Base-by-base conservation (phyloP, 2,797 vertebrate genomes). In the Sebastes itinus region DNA sequence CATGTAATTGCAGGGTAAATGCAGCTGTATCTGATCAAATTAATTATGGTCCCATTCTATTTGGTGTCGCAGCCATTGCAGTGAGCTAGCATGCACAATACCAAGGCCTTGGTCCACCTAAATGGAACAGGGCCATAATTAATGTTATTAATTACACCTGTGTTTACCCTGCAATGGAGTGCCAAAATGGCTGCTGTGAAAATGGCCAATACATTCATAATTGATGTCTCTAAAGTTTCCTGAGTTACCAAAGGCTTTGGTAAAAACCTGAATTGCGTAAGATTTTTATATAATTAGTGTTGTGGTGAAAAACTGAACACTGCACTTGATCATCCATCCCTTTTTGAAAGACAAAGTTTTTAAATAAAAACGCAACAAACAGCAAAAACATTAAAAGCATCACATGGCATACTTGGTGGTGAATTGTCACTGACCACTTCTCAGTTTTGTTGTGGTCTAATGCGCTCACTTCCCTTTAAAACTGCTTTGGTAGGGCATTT, bases 401-500 rank as follows among this genome's bases (percentile, higher is more conserved):
- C 60, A 66, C 70, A 61, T 77, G n/a, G 2, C 13, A 28, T 14
- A 2, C 7, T 4, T 63, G 11, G 1, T 7, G 25, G 16, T 28
- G 7, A 52, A 49, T 13, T 23, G 35, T 46, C 27, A 18, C 16
- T 4, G 1, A 42, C n/a, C 22, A 63, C 52, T 75, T 68, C 35
- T 64, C 9, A 14, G 2, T 75, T 74, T 58, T 49, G 30, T 49
- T 28, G 2, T n/a, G 5, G 23, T 22, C 10, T 54, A 30, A 28
- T 16, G 42, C 55, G 52, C 23, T 77, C 68, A 74, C 69, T 86
- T 82, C 77, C 54, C 23, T 28, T 27, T 62, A 30, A 80, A 80
- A 56, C 2, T 35, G 72, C 67, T 69, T 20, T 7, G 6, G 4
- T 20, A 3, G 30, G 20, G 7, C 5, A 12, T 4, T 61, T 65